Evolutionary conservation across 2,888 invertebrate genomes (phyloP), one percentile per base, ranked within the genome.

Genomic region (Nymphalis c-album): DNA sequence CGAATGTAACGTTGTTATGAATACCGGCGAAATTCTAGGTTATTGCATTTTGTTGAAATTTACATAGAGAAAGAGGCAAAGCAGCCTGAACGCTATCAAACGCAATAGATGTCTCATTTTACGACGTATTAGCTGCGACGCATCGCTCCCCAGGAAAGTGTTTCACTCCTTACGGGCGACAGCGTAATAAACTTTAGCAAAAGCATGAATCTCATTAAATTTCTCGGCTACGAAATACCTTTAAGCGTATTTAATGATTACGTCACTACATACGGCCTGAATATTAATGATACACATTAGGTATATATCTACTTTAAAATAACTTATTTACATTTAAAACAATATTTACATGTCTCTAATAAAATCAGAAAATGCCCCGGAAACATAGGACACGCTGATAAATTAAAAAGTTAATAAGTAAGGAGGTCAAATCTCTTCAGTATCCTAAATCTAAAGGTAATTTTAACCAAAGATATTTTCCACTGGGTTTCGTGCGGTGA

Each of bases 71-170:
- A 53, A 53, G 53, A 53, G 53, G 22, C 47, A 26, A 65, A 40
- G 55, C 46, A 60, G 66, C 74, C 72, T 73, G 78, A 77, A 46
- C 79, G 75, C 70, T 79, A 83, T 84, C 81, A 85, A 81, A 83
- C 75, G 85, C 79, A 85, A 86, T 87, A 87, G 85, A 86, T 80
- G 86, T 85, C 79, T 72, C 70, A 77, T 76, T 80, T 85, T 85
- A 87, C 85, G 87, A 85, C 83, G 75, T 73, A 77, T 79, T 79
- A 69, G 75, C 75, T 78, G 76, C 75, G 72, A 74, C 75, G 75
- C 78, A 80, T 83, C 83, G 81, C 82, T 81, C 77, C 73, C 77
- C 73, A 68, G 78, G 80, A 81, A 84, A 83, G 85, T 82, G 82
- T 83, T 82, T 83, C 77, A 78, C 79, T 70, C 74, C 74, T 78